phyloP scores from a whole-genome alignment of 1,140 invertebrate genomes.

The Temnothorax curvispinosus region DNA sequence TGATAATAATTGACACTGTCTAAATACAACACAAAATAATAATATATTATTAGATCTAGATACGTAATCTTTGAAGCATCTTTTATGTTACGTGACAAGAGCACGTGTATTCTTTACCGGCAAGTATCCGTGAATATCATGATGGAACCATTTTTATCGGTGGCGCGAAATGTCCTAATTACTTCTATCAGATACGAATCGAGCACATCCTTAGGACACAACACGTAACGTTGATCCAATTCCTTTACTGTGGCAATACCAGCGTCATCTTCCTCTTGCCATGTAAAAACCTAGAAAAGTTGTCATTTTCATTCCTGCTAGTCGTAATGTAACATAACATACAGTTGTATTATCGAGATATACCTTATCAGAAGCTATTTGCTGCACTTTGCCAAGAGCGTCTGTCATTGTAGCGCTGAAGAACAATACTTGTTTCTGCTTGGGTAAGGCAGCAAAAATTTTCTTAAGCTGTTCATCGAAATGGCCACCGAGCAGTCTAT shows the following conservation, averaged over 20 bases:
- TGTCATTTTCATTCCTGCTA: not conserved
- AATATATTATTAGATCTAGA: conserved; percentile 29
- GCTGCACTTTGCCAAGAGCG: conserved; percentile 90
- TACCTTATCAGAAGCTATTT: conserved; percentile 87
- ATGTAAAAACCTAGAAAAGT: conserved; percentile 86
- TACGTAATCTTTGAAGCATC: not conserved
- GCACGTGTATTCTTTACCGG: conserved; percentile 88
- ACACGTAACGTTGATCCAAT: conserved; percentile 95
- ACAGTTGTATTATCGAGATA: conserved; percentile 35
- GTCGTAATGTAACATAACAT: not conserved
- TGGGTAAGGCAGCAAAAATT: conserved; percentile 93
- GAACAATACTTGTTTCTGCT: conserved; percentile 93
- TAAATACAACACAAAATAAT: conserved; percentile 75
- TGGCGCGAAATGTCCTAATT: conserved; percentile 91
- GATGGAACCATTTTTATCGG: conserved; percentile 91
- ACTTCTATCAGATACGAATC: conserved; percentile 98
- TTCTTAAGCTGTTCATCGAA: conserved; percentile 93
- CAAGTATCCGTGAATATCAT: conserved; percentile 98
- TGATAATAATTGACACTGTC: conserved; percentile 93
- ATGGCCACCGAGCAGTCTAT: conserved; percentile 93
- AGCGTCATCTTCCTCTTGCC: conserved; percentile 88
- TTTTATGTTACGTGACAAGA: not conserved
- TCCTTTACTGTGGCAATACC: conserved; percentile 93
- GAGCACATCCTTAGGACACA: conserved; percentile 95
- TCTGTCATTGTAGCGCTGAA: conserved; percentile 99